Evolutionary conservation across 2,113 vertebrate species (phyloP).

Genomic region (Psilopsiagon aurifrons): DNA sequence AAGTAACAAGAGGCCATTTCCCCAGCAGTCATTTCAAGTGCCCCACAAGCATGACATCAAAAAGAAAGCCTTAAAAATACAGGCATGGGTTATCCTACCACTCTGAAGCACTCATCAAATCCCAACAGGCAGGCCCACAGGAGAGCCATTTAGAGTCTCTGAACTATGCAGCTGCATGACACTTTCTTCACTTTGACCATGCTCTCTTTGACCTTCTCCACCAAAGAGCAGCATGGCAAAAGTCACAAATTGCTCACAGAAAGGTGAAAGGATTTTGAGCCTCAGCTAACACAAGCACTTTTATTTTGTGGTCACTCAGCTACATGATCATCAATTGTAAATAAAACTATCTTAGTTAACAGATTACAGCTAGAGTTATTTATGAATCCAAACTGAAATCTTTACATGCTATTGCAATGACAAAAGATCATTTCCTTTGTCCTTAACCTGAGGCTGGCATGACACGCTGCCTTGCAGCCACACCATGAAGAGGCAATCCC

Average conservation of each 20-base stretch:
- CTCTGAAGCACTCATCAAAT: background rate
- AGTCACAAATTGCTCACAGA: background rate
- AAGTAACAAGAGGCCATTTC: background rate
- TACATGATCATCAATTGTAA: fast-evolving
- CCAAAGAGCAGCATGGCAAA: background rate
- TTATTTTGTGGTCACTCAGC: background rate
- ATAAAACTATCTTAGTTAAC: background rate
- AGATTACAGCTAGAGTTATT: background rate
- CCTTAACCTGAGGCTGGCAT: background rate
- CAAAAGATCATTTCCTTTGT: background rate
- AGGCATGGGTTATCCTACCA: background rate
- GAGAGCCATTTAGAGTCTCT: background rate
- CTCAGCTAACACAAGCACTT: background rate
- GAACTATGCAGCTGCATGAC: background rate
- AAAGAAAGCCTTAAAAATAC: background rate
- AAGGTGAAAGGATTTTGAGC: background rate
- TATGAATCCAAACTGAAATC: background rate
- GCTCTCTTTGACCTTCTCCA: background rate
- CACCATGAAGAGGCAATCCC: background rate
- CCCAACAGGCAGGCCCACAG: background rate
- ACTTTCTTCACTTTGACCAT: background rate
- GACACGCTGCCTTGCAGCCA: background rate
- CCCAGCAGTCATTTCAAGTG: background rate
- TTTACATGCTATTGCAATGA: background rate
- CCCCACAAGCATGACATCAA: background rate